These are phyloP conservation scores for Maconellicoccus hirsutus DNA, from an alignment of 1,140 invertebrate species.

Conservation along the genomic window DNA sequence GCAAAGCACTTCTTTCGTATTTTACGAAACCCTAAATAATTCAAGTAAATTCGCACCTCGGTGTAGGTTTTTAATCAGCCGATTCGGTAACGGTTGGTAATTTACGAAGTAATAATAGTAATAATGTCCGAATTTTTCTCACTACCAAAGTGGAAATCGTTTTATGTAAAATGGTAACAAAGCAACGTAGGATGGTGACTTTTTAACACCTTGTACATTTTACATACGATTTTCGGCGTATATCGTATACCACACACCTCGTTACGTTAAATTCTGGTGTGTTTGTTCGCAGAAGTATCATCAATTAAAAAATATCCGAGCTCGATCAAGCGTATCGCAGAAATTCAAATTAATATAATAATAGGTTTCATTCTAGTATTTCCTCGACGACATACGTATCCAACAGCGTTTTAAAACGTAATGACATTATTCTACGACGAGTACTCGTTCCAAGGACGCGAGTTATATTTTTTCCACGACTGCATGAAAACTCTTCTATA, in stretches of 20 bases:
- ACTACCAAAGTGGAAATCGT: too few relatives aligned
- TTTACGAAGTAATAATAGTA: neutral
- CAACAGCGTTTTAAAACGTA: neutral
- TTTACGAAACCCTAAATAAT: neutral
- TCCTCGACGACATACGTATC: neutral
- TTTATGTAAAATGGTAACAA: too few relatives aligned
- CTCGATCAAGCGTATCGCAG: neutral
- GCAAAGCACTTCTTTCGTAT: too few relatives aligned
- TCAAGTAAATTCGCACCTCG: neutral
- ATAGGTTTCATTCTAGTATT: neutral
- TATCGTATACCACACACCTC: too few relatives aligned
- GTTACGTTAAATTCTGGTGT: too few relatives aligned
- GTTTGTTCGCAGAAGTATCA: too few relatives aligned
- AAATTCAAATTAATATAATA: slow-evolving; percentile 9
- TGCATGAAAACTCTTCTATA: neutral
- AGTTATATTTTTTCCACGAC: neutral
- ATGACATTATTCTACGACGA: neutral
- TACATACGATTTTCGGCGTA: too few relatives aligned
- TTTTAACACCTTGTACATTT: too few relatives aligned
- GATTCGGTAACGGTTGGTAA: neutral
- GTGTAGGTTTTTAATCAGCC: slow-evolving; percentile 3
- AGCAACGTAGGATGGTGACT: too few relatives aligned
- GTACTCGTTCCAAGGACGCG: slow-evolving; percentile 1
- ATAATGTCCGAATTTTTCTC: neutral
- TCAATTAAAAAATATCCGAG: neutral